Conservation (phyloP, 1,140 invertebrate species). For the Sycophila sp. region DNA sequence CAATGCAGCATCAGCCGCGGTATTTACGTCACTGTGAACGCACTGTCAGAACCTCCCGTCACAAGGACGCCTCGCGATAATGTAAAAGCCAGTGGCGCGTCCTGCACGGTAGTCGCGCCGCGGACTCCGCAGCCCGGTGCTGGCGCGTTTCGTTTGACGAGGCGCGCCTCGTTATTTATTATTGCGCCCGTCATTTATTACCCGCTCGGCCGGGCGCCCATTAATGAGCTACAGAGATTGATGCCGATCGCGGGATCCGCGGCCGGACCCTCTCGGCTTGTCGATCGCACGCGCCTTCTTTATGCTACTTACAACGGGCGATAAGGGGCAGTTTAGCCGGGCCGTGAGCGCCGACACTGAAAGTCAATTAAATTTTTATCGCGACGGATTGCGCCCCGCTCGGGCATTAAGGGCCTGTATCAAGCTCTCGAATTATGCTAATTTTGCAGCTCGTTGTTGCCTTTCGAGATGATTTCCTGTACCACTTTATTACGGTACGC, state of each 20-base stretch:
- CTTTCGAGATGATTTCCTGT: not conserved
- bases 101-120: constrained; percentile 5
- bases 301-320: constrained; percentile 31
- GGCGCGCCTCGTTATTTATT: constrained; percentile 31
- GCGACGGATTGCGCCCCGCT: not conserved
- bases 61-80: not conserved
- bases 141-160: constrained; percentile 12
- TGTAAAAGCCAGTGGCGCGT: not conserved
- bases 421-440: constrained; percentile 16
- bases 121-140: not conserved
- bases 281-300: constrained; percentile 32
- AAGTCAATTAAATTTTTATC: constrained; percentile 41
- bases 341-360: constrained; percentile 33
- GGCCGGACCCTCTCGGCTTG: too few species aligned
- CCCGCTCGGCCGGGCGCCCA: not conserved
- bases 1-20: too few species aligned
- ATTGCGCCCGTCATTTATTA: constrained; percentile 38
- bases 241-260: constrained; percentile 24
- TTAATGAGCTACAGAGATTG: constrained; percentile 35
- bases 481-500: constrained; percentile 27
- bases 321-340: constrained; percentile 34
- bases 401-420: not conserved
- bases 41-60: too few species aligned
- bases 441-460: constrained; percentile 15
- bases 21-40: too few species aligned